phyloP scores from a whole-genome alignment of 2,113 vertebrate species.

The Ginglymostoma cirratum region DNA sequence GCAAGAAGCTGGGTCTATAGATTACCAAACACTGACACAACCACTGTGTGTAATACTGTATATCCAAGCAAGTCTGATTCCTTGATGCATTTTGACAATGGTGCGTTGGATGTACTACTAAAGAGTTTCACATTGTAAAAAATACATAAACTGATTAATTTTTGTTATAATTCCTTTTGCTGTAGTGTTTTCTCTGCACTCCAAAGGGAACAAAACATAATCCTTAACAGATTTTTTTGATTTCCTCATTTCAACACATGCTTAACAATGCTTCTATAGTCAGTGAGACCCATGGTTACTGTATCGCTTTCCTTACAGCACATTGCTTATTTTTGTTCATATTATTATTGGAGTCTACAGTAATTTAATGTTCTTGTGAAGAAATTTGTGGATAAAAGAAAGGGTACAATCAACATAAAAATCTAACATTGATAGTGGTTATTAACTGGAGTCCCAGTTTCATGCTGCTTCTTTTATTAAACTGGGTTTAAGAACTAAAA shows the following conservation, averaged over 20 bases:
- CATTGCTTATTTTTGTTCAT: neutral
- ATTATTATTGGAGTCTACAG: neutral
- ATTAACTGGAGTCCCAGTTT: neutral
- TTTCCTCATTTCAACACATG: neutral
- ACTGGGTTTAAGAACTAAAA: neutral
- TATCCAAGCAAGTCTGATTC: neutral
- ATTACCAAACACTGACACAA: neutral
- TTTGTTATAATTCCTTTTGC: neutral
- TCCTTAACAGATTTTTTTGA: neutral
- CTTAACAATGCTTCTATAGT: neutral
- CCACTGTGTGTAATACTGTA: neutral
- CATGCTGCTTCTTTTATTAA: conserved; percentile 15
- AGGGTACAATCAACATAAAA: neutral
- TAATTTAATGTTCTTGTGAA: neutral
- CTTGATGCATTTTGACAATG: neutral
- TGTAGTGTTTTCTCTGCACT: neutral
- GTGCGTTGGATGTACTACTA: neutral
- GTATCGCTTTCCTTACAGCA: neutral
- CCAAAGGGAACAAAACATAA: neutral
- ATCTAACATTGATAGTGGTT: neutral
- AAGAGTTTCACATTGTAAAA: neutral
- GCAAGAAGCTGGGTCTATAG: neutral
- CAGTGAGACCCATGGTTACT: neutral
- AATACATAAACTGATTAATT: neutral
- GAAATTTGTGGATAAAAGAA: neutral